Evolutionary conservation across 53 echinoderm and acorn worm genomes (phyloP).

Genomic region (Zoroaster sp.): DNA sequence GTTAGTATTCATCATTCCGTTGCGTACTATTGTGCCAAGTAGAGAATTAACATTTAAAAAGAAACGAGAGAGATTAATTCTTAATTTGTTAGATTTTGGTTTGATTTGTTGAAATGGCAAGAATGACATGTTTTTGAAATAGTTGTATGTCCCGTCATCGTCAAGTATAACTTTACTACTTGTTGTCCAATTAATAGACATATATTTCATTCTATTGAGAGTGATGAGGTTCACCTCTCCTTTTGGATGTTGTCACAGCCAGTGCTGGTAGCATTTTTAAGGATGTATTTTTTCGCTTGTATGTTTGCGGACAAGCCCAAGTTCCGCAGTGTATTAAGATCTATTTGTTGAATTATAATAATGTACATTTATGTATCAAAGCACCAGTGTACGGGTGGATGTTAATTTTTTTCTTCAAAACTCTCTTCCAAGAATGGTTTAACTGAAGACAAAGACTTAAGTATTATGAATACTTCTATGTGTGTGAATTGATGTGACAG

Average conservation of each 20-base stretch:
- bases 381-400: slow-evolving; percentile 56
- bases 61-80: not conserved
- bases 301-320: slow-evolving; percentile 35
- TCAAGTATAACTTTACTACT: not conserved
- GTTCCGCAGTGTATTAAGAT: slow-evolving; percentile 38
- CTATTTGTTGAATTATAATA: slow-evolving; percentile 39
- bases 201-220: slow-evolving; percentile 8
- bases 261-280: slow-evolving; percentile 31
- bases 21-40: slow-evolving; percentile 51
- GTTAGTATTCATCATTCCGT: slow-evolving; percentile 4
- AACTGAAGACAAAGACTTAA: not conserved
- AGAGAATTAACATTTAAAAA: not conserved
- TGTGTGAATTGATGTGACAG: slow-evolving; percentile 40
- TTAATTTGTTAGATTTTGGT: not conserved
- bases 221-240: not conserved
- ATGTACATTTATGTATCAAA: slow-evolving; percentile 55
- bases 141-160: not conserved
- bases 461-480: slow-evolving; percentile 53
- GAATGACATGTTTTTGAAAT: not conserved
- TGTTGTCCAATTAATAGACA: slow-evolving; percentile 7
- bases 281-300: slow-evolving; percentile 26
- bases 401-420: slow-evolving; percentile 16
- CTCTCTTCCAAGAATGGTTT: slow-evolving; percentile 34
- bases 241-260: not conserved
- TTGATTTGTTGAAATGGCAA: not conserved